These are phyloP conservation scores for Agonopterix subpropinquella DNA, from an alignment of 2,888 invertebrate species.

Conservation along the genomic window DNA sequence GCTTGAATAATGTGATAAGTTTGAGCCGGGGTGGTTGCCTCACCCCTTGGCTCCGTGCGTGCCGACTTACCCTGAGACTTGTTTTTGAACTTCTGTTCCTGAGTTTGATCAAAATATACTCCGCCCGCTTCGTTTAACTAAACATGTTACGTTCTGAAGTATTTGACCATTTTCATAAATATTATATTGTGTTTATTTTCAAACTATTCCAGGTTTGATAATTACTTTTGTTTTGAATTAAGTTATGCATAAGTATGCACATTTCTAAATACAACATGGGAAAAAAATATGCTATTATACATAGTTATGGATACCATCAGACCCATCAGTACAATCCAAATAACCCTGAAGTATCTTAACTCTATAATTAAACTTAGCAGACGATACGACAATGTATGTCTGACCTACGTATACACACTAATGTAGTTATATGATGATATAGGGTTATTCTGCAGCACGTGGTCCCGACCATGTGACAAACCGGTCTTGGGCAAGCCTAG, in stretches of 20 bases:
- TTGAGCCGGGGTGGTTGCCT: constrained; percentile 47
- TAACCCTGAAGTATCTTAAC: too few species aligned
- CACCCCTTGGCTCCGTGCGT: constrained; percentile 44
- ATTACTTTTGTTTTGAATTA: too few species aligned
- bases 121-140: constrained; percentile 44
- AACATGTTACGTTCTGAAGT: constrained; percentile 19
- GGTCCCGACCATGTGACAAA: constrained; percentile 68
- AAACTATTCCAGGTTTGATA: too few species aligned
- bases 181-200: too few species aligned
- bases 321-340: too few species aligned
- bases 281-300: too few species aligned
- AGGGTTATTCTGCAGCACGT: constrained; percentile 60
- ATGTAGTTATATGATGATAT: not conserved
- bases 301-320: too few species aligned
- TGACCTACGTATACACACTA: too few species aligned
- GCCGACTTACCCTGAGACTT: constrained; percentile 54
- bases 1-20: constrained; percentile 73
- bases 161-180: constrained; percentile 15
- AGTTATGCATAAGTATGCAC: too few species aligned
- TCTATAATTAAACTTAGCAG: too few species aligned
- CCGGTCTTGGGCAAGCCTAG: constrained; percentile 66
- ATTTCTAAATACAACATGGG: too few species aligned
- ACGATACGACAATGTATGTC: too few species aligned
- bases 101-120: constrained; percentile 70
- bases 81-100: constrained; percentile 69